These are phyloP conservation scores for Drosophila sulfurigaster DNA, from an alignment of 1,140 invertebrate species.

Conservation along the genomic window DNA sequence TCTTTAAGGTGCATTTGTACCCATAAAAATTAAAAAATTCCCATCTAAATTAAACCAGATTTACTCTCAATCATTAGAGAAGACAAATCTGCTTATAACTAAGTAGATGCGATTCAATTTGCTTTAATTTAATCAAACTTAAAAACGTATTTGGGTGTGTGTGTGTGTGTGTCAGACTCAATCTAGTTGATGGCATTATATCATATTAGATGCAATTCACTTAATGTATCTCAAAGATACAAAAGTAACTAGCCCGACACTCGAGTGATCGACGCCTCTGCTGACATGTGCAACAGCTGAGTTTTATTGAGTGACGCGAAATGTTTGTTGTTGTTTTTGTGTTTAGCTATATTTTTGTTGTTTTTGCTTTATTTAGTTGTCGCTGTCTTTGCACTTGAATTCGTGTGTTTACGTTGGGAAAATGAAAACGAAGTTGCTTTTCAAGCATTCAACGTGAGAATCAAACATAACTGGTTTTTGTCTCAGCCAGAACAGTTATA, in stretches of 20 bases:
- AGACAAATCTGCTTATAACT: background rate
- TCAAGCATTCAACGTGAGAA: conserved; percentile 2
- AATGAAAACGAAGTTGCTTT: conserved; percentile 45
- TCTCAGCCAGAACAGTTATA: too few species aligned
- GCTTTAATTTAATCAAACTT: background rate
- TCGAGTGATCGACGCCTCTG: conserved; percentile 18
- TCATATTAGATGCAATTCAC: background rate
- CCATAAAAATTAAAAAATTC: too few species aligned
- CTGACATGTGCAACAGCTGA: conserved; percentile 44
- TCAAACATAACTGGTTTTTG: conserved; percentile 21
- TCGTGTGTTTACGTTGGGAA: conserved; percentile 39
- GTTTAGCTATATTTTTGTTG: conserved; percentile 9
- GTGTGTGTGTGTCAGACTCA: background rate
- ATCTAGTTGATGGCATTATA: background rate
- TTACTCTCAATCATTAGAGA: too few species aligned
- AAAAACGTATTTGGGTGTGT: too few species aligned
- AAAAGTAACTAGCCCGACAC: background rate
- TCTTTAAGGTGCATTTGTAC: too few species aligned
- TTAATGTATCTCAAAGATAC: background rate
- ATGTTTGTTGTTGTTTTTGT: conserved; percentile 28
- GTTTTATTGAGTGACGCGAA: conserved; percentile 1
- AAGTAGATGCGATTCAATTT: conserved; percentile 1
- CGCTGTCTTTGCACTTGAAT: conserved; percentile 66
- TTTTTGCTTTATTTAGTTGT: background rate
- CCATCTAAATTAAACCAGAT: too few species aligned